Conservation (phyloP, 2,113 vertebrate genomes). For the Gadus chalcogrammus region DNA sequence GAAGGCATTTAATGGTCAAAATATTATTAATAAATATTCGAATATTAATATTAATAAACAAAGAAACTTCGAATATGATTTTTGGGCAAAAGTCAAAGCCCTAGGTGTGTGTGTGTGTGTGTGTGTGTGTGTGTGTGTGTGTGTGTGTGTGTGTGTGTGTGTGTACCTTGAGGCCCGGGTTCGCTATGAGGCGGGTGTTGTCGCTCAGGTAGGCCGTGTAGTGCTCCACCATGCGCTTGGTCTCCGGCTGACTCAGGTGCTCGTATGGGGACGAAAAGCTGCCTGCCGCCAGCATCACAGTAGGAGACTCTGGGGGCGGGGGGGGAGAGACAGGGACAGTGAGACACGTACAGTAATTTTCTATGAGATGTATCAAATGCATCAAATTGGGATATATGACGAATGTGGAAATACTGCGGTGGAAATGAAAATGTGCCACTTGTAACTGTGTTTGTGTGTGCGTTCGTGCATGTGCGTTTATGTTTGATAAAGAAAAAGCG, state of each 20-base stretch:
- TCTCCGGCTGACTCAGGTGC: conserved; percentile 96
- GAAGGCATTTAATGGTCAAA: no score
- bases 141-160: conserved; percentile 21
- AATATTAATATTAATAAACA: no score
- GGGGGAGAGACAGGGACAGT: not conserved
- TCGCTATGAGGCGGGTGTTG: conserved; percentile 96
- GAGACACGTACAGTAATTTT: not conserved
- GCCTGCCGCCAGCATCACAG: conserved; percentile 95
- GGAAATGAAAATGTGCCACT: no score
- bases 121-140: conserved; percentile 4
- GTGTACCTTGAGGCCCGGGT: conserved; percentile 91
- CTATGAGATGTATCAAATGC: not conserved
- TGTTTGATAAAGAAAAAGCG: no score
- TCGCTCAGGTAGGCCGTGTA: conserved; percentile 98
- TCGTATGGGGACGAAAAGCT: conserved; percentile 98
- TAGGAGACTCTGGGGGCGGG: conserved; percentile 83
- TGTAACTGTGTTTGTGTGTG: no score
- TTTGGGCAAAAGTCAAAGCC: no score
- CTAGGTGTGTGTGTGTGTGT: no score
- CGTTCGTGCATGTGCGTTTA: no score
- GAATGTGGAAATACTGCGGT: no score
- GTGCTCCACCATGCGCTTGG: conserved; percentile 98
- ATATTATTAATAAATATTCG: no score
- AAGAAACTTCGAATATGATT: no score
- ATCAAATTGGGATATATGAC: not conserved